These are phyloP conservation scores for Drosophila lowei DNA, from an alignment of 1,140 invertebrate genomes.

Conservation along the genomic window DNA sequence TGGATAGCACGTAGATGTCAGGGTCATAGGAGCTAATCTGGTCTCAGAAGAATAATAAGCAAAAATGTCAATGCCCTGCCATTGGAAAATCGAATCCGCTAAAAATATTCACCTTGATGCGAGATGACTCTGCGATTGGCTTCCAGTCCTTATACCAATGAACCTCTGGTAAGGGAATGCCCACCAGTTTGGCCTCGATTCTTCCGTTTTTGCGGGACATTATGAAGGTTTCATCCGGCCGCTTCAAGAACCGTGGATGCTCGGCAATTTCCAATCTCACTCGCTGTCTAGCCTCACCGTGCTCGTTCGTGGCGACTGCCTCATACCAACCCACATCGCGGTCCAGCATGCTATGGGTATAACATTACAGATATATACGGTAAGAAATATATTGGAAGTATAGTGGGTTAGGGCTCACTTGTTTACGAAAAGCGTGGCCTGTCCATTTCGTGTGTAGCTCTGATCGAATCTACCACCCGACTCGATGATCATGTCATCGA, in stretches of 20 bases:
- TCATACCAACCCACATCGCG: constrained; percentile 96
- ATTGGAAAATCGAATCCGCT: too few species aligned
- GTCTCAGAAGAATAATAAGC: not conserved
- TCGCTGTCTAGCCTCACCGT: constrained; percentile 93
- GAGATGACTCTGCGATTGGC: constrained; percentile 90
- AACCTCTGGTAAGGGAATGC: constrained; percentile 96
- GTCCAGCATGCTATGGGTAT: constrained; percentile 89
- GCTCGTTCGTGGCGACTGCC: constrained; percentile 95
- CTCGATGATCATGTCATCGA: constrained; percentile 92
- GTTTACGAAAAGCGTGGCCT: constrained; percentile 93
- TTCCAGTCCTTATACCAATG: constrained; percentile 99
- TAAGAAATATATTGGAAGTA: not conserved
- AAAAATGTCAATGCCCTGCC: not conserved
- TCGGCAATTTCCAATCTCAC: constrained; percentile 95
- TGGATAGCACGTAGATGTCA: constrained; percentile 91
- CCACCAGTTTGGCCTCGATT: constrained; percentile 93
- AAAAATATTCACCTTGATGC: constrained; percentile 88
- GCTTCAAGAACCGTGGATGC: constrained; percentile 93
- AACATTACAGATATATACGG: not conserved
- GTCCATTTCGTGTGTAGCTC: constrained; percentile 94
- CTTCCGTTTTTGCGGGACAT: constrained; percentile 89
- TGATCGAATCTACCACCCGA: constrained; percentile 91
- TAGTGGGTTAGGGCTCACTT: constrained; percentile 84
- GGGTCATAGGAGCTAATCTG: constrained; percentile 93
- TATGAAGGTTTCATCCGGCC: constrained; percentile 92